These are phyloP conservation scores for Cyphomyrus discorhynchus DNA, from an alignment of 2,113 vertebrate genomes.

Conservation along the genomic window DNA sequence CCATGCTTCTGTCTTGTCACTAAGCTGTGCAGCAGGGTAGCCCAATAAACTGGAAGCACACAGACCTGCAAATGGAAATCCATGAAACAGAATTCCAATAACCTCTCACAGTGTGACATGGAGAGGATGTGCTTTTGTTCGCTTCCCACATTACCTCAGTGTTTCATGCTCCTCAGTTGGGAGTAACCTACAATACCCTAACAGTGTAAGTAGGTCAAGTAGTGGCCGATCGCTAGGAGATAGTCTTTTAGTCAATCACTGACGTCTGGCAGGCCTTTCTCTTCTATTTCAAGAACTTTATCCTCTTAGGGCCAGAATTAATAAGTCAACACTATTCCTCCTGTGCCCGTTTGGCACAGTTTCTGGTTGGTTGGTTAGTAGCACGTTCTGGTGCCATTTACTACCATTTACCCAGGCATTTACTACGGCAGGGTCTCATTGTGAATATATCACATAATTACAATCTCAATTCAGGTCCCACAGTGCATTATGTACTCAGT, in stretches of 20 bases:
- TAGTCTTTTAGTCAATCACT: not conserved
- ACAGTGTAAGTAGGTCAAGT: not conserved
- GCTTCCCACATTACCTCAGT: not conserved
- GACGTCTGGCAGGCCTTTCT: not conserved
- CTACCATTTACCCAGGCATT: not conserved
- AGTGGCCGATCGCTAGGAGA: not conserved
- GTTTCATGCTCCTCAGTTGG: not conserved
- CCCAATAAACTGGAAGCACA: not conserved
- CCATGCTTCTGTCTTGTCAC: not conserved
- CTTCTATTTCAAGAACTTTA: not conserved
- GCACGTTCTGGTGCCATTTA: not conserved
- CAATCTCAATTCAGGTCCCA: not conserved
- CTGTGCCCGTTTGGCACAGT: not conserved
- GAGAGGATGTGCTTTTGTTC: not conserved
- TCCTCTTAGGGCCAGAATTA: not conserved
- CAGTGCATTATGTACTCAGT: not conserved
- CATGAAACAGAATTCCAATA: not conserved
- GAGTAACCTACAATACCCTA: not conserved
- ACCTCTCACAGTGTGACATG: not conserved
- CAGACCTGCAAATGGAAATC: not conserved
- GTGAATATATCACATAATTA: not conserved
- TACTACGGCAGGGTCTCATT: not conserved
- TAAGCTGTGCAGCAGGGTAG: not conserved
- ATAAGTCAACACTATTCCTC: not conserved
- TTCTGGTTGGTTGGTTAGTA: not conserved